These are phyloP conservation scores for Poecile atricapillus DNA, from an alignment of 2,113 vertebrate genomes.

Conservation along the genomic window DNA sequence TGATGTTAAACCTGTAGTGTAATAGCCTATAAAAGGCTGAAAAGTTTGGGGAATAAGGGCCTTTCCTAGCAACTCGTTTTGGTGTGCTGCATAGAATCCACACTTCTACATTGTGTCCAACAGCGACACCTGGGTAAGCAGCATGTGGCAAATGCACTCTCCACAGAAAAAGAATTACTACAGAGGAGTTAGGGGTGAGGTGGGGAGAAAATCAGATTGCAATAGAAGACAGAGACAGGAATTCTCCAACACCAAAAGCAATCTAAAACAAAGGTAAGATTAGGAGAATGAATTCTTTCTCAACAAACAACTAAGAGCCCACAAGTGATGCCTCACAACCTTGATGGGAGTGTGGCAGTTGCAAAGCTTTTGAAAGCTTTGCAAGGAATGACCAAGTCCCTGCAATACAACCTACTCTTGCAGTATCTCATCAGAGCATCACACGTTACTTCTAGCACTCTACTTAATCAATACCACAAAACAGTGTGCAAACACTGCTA, in stretches of 20 bases:
- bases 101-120: too few species aligned
- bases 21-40: too few species aligned
- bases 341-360: not conserved
- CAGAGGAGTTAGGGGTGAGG: not conserved
- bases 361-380: not conserved
- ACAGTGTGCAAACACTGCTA: not conserved
- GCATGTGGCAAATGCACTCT: not conserved
- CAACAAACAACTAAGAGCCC: not conserved
- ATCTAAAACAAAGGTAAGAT: not conserved
- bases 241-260: not conserved
- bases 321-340: not conserved
- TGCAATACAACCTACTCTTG: not conserved
- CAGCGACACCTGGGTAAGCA: not conserved
- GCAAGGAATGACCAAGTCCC: not conserved
- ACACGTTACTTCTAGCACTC: not conserved
- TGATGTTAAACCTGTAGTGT: too few species aligned
- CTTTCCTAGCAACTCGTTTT: too few species aligned
- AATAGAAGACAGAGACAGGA: not conserved
- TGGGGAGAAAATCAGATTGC: rapidly evolving
- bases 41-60: too few species aligned
- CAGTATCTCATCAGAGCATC: not conserved
- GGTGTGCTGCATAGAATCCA: too few species aligned
- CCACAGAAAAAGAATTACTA: not conserved
- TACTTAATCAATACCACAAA: not conserved
- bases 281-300: not conserved